Percentiles rank a stretch among this genome's conserved stretches.
phyloP scores from a whole-genome alignment of 2,888 invertebrate genomes.

The Nyleta sp. region DNA sequence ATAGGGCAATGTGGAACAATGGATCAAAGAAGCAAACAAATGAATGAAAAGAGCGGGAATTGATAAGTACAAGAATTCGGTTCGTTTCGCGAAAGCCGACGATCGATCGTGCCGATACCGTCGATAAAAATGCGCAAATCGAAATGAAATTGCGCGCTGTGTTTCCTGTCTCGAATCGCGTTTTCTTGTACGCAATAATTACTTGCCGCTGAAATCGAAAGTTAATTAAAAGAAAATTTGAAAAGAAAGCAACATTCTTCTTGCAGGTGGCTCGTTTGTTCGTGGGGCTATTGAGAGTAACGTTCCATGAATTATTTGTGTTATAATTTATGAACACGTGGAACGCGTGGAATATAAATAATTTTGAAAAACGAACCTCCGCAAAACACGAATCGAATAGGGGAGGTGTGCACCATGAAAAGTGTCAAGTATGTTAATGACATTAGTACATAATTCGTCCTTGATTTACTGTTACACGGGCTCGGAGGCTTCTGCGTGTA shows the following conservation, averaged over 20 bases:
- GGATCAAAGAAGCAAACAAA: slow-evolving; percentile 15
- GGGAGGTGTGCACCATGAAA: neutral
- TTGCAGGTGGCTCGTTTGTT: too few species aligned
- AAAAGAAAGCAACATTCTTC: slow-evolving; percentile 5
- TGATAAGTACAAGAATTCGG: slow-evolving; percentile 27
- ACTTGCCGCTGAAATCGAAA: slow-evolving; percentile 21
- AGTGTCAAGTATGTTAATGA: slow-evolving; percentile 16
- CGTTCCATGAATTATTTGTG: neutral
- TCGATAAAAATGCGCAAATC: slow-evolving; percentile 21
- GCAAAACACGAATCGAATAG: too few species aligned
- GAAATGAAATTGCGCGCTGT: slow-evolving; percentile 11
- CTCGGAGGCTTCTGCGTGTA: slow-evolving; percentile 26
- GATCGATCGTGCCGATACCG: slow-evolving; percentile 41
- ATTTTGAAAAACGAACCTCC: neutral
- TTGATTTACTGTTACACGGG: slow-evolving; percentile 34
- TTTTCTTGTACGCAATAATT: slow-evolving; percentile 26
- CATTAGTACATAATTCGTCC: slow-evolving; percentile 29
- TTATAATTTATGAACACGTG: neutral
- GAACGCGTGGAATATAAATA: too few species aligned
- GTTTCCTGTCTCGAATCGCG: slow-evolving; percentile 17
- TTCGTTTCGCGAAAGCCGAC: slow-evolving; percentile 40
- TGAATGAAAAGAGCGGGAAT: slow-evolving; percentile 5
- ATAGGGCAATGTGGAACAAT: slow-evolving; percentile 20
- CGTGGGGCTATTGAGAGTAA: too few species aligned
- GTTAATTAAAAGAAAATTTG: slow-evolving; percentile 26